Percentiles rank a stretch among this genome's conserved stretches.
phyloP scores from a whole-genome alignment of 2,113 vertebrate species.

The Tenrec ecaudatus region DNA sequence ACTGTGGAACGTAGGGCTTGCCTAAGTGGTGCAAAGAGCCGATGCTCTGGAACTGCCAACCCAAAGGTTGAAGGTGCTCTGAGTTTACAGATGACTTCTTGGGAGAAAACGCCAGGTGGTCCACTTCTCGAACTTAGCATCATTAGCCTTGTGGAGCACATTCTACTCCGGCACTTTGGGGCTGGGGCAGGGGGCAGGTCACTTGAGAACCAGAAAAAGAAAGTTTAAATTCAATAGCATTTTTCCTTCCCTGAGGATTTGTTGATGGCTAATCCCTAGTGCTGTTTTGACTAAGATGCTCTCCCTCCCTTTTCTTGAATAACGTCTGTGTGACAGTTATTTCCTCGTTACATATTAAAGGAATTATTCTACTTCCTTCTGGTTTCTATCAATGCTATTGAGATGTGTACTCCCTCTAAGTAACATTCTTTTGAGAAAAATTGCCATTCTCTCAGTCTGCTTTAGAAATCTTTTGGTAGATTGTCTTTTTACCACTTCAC shows the following conservation, averaged over 20 bases:
- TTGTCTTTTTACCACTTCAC: not conserved
- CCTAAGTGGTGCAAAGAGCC: not conserved
- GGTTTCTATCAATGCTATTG: not conserved
- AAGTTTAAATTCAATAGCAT: not conserved
- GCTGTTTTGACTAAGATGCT: constrained; percentile 44
- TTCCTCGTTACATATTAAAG: not conserved
- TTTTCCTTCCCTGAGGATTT: not conserved
- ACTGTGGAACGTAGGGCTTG: not conserved
- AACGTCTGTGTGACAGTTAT: not conserved
- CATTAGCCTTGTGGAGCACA: not conserved
- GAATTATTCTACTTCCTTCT: not conserved
- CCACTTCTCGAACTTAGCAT: not conserved
- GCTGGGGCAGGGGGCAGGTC: no score
- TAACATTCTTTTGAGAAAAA: not conserved
- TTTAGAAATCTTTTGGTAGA: constrained; percentile 5
- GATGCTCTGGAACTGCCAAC: not conserved
- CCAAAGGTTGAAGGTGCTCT: not conserved
- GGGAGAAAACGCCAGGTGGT: not conserved
- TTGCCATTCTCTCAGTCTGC: not conserved
- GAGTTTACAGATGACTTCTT: not conserved
- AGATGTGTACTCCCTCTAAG: constrained; percentile 21
- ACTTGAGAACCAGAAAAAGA: not conserved
- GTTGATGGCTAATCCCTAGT: not conserved
- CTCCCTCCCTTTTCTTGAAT: not conserved
- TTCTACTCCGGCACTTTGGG: not conserved